Base-by-base conservation (phyloP, 2,797 vertebrate genomes). In the Lithobates sylvaticus region DNA sequence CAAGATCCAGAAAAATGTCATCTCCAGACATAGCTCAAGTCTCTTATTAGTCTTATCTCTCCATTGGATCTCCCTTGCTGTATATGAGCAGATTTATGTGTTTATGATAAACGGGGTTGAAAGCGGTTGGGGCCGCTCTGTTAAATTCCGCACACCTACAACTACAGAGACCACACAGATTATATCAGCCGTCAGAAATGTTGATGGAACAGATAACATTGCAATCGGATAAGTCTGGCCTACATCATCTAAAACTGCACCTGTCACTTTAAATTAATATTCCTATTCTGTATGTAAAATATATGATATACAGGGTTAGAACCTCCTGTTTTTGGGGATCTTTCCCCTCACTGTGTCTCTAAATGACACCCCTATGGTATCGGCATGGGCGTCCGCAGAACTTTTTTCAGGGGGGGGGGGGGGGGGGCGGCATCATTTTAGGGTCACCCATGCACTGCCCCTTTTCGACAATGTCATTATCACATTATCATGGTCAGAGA, bases 81-180 rank as follows among this genome's bases (percentile, higher is more conserved):
- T 23, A 61, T 75, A 34, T 67, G n/a, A 64, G 64, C 7, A 65
- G 71, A 86, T 81, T 77, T 81, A 86, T 83, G 65, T 65, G 71
- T 39, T 76, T 39, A 50, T 70, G 73, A 23, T 23, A 61, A 23
- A 61, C 10, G 73, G 47, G 34, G 58, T 7, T 36, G 65, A 47
- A 34, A 26, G 68, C n/a, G 7, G 7, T 61, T 61, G 54, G 54
- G 54, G 3, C 54, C 0, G 27, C 21, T 77, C 67, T 78, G 3
- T 23, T 3, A 74, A 67, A 79, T 78, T 76, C 83, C 36, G 26
- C 27, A 71, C 83, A 78, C 83, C 50, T 69, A 73, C 32, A 13
- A 26, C 27, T 50, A 15, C 2, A 27, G 70, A 79, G 69, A 54
- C 77, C 54, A 54, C 83, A 84, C 83, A 73, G 74, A 44, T 76